Evolutionary conservation across 2,888 invertebrate species (phyloP), one percentile per base, ranked within the genome.

Genomic region (Agriopis marginaria): DNA sequence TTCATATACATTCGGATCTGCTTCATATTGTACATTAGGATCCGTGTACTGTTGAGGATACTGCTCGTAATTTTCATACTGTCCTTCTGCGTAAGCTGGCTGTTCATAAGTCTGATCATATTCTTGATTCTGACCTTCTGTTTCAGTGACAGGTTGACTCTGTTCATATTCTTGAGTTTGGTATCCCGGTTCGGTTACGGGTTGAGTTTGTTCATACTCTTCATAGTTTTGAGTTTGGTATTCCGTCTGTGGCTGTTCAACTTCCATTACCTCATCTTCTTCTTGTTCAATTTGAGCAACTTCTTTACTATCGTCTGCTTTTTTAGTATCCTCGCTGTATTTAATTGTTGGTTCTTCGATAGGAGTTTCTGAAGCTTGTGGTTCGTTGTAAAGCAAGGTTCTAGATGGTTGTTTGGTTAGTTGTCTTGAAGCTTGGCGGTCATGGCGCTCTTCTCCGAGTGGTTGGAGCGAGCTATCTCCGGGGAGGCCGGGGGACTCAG

Each of bases 401-500:
- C 73, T 77, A 5, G 82, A 79, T 23, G 78, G 75, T 76, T 85
- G 76, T 75, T 84, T 81, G 58, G 77, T 80, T 82, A 89, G 75
- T 66, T 72, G 23, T 87, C 83, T 81, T 75, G 84, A 66, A 74
- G 82, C 71, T 82, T 83, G 78, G 75, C 80, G 74, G 74, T 77
- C 73, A 71, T 84, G 71, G 69, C 75, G 66, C 82, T 85, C 73
- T 79, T 72, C 69, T 79, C 78, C 61, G 83, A 82, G 72, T 79
- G 80, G 73, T 47, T 12, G n/a, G 83, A 82, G 69, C 77, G 84
- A 77, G 81, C 75, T 63, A 77, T 83, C 74, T 82, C 84, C 51
- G 90, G 87, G 91, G 92, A 1, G 90, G 88, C 89, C 73, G 91
- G 92, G 23, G 94, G 94, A 69, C 86, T 92, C 85, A 91, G 75